Percentiles rank a stretch among this genome's conserved stretches.
Evolutionary conservation across 2,888 invertebrate genomes (phyloP).

Genomic region (Ophioninae sp.): DNA sequence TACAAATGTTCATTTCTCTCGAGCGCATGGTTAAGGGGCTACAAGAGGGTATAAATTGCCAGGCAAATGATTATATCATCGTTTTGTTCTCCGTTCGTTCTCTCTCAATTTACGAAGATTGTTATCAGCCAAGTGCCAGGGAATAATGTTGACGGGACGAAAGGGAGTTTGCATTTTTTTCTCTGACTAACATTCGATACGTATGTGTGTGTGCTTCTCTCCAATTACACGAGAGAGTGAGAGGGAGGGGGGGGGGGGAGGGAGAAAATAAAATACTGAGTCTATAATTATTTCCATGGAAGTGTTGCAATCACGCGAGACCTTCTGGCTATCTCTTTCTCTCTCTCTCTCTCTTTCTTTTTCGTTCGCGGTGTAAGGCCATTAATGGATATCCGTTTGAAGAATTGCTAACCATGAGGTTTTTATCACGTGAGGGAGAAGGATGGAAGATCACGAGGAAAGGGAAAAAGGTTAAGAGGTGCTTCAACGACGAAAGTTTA

Average conservation of each 20-base stretch:
- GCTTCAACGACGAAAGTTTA: conserved; percentile 54
- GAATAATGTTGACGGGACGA: not conserved
- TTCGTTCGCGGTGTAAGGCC: conserved; percentile 17
- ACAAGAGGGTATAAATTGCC: conserved; percentile 8
- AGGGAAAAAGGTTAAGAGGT: conserved; percentile 39
- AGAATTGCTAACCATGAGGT: conserved; percentile 50
- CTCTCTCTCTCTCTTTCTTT: conserved; percentile 9
- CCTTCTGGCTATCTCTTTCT: conserved; percentile 19
- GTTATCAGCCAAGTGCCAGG: conserved; percentile 35
- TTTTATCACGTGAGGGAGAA: conserved; percentile 42
- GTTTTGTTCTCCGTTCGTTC: conserved; percentile 47
- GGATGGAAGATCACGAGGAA: not conserved
- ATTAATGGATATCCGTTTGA: conserved; percentile 54
- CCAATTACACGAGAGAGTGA: conserved; percentile 39
- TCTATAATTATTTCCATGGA: conserved; percentile 58
- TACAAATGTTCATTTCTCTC: conserved; percentile 12
- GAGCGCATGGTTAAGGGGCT: not conserved
- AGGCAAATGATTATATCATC: conserved; percentile 46
- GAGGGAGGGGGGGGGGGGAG: no score
- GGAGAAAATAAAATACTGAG: conserved; percentile 26
- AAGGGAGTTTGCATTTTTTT: conserved; percentile 32
- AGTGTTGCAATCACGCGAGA: conserved; percentile 55
- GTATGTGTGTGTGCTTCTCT: conserved; percentile 10
- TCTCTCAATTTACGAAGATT: conserved; percentile 51
- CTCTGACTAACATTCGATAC: conserved; percentile 37